A percentile compares a stretch with the other conserved stretches of the same genome.
Evolutionary conservation across 1,140 invertebrate genomes (phyloP).

Genomic region (Phortica variegata): DNA sequence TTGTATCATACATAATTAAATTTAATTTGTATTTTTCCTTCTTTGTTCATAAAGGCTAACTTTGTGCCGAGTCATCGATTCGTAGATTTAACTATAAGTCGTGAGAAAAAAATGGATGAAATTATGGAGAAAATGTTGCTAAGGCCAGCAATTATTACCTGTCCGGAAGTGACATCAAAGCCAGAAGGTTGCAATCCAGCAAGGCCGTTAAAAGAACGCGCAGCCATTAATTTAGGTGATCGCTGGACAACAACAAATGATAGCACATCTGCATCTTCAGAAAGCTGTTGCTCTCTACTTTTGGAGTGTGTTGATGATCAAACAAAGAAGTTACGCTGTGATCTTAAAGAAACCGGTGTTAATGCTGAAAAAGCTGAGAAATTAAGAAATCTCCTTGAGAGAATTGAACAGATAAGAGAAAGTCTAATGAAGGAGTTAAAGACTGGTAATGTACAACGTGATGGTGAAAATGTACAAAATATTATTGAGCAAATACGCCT

Average conservation of each 20-base stretch:
- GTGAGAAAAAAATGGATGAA: conserved; percentile 46
- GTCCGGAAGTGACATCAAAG: conserved; percentile 28
- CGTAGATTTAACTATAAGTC: conserved; percentile 16
- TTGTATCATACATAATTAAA: neutral
- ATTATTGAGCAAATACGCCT: conserved; percentile 37
- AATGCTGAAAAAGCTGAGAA: conserved; percentile 29
- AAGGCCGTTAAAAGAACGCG: neutral
- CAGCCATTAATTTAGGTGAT: conserved; percentile 32
- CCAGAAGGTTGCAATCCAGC: neutral
- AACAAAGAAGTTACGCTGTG: conserved; percentile 34
- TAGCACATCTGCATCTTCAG: conserved; percentile 12
- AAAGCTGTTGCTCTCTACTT: conserved; percentile 38
- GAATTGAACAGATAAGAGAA: conserved; percentile 35
- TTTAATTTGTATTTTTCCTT: neutral
- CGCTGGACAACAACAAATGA: conserved; percentile 7
- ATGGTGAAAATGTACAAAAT: conserved; percentile 24
- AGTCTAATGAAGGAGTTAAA: conserved; percentile 36
- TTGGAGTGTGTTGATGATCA: conserved; percentile 50
- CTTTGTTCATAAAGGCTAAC: conserved; percentile 15
- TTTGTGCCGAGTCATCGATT: conserved; percentile 33
- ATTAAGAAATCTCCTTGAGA: conserved; percentile 29
- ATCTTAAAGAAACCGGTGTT: conserved; percentile 24
- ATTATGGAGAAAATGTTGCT: conserved; percentile 41
- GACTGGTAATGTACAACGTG: conserved; percentile 13
- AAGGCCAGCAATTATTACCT: conserved; percentile 45